Base-by-base conservation (phyloP, 2,888 invertebrate genomes). In the Dasysyrphus albostriatus region DNA sequence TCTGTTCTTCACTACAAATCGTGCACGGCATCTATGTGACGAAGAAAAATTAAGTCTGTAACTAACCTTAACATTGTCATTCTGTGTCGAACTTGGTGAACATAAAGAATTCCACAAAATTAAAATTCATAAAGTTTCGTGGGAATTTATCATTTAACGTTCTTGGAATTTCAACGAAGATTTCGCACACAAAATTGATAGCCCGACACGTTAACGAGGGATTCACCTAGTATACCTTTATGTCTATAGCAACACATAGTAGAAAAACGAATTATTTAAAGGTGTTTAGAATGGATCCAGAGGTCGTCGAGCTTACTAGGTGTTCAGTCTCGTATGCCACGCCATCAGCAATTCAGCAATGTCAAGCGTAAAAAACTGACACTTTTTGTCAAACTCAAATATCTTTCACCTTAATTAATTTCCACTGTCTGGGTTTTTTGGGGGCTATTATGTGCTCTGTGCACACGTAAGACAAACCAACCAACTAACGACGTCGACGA, bases 121-220 rank as follows among this genome's bases (percentile, higher is more conserved):
- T 81, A 81, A 82, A 81, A 85, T 81, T 85, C 85, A 85, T 85
- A 85, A 81, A 82, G 69, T 69, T 74, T 49, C 73, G 10, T 44
- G 19, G 37, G 72, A 76, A 76, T 81, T 54, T 24, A 24, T 51
- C 59, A 65, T 72, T 67, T 69, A 51, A 74, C 77, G 73, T 42
- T 69, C 24, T 39, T 39, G 47, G 82, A 85, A 82, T 74, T 69
- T 32, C 73, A 69, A 67, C 42, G 69, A 73, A 73, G 73, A 77
- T 73, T 81, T 77, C 49, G 51, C 73, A 12, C 67, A 77, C 67
- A 32, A 70, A 79, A 79, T 75, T 79, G 56, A 83, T 83, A 59
- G 24, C 39, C 58, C 47, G 37, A 69, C n/a, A n/a, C 8, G 51
- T 34, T 29, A 56, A 58, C 58, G 1, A 39, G 34, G 58, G 34